These are phyloP conservation scores for Megamerina dolium DNA, from an alignment of 2,888 invertebrate species.

Conservation along the genomic window DNA sequence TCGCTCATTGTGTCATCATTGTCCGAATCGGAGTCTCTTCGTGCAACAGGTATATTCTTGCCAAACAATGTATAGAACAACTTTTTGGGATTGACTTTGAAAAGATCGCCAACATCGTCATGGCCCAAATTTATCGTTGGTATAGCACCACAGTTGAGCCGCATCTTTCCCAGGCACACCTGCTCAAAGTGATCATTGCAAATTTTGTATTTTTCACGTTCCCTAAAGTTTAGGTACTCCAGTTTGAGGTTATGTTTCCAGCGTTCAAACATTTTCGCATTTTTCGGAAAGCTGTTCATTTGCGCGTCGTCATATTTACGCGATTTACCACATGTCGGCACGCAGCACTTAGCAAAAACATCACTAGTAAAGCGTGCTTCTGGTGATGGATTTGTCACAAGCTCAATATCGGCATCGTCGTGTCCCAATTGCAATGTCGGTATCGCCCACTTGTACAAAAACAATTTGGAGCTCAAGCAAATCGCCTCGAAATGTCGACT, in stretches of 20 bases:
- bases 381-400: slow-evolving; percentile 33
- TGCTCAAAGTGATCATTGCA: slow-evolving; percentile 40
- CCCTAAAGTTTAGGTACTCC: slow-evolving; percentile 33
- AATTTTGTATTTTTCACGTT: slow-evolving; percentile 41
- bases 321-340: slow-evolving; percentile 38
- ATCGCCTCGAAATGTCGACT: slow-evolving; percentile 37
- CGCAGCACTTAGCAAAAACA: slow-evolving; percentile 36
- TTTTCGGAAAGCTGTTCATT: slow-evolving; percentile 42
- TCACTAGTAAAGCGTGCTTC: slow-evolving; percentile 36
- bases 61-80: slow-evolving; percentile 8
- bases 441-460: slow-evolving; percentile 39
- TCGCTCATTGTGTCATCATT: neutral
- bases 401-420: slow-evolving; percentile 32
- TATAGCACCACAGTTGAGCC: slow-evolving; percentile 34
- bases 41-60: slow-evolving; percentile 7
- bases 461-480: slow-evolving; percentile 36
- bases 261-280: slow-evolving; percentile 27
- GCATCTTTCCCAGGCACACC: slow-evolving; percentile 38
- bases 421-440: slow-evolving; percentile 35
- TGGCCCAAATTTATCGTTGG: slow-evolving; percentile 38
- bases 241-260: slow-evolving; percentile 40
- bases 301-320: slow-evolving; percentile 41
- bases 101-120: slow-evolving; percentile 32
- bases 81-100: slow-evolving; percentile 30
- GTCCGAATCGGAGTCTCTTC: neutral